A percentile compares a stretch with the other conserved stretches of the same genome.
phyloP scores from a whole-genome alignment of 2,888 invertebrate genomes.

The Gymnocheta viridis region DNA sequence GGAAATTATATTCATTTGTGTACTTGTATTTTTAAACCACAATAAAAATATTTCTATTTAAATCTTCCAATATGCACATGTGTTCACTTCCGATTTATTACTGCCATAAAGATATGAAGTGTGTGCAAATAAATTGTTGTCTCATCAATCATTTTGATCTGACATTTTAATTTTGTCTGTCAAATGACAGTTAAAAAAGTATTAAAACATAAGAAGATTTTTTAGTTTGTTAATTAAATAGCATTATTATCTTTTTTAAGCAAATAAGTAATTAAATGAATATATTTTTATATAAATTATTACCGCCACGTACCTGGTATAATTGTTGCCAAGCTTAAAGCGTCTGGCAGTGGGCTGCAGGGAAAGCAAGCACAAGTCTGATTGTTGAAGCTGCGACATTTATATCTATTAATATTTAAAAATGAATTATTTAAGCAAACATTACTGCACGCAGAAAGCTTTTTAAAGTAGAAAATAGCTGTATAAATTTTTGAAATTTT shows the following conservation, averaged over 20 bases:
- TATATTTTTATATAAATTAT: not conserved
- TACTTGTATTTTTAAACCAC: not conserved
- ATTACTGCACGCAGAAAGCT: no score
- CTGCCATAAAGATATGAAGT: not conserved
- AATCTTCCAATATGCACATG: no score
- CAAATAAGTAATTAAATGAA: not conserved
- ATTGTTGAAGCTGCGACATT: constrained; percentile 18
- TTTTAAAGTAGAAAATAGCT: no score
- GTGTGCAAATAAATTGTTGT: not conserved
- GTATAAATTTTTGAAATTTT: no score
- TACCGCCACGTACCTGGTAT: not conserved
- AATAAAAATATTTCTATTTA: no score
- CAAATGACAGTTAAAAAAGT: constrained; percentile 22
- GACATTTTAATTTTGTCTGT: constrained; percentile 49
- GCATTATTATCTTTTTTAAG: not conserved
- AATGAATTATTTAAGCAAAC: no score
- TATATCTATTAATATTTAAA: not conserved
- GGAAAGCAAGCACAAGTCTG: not conserved
- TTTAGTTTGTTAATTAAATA: not conserved
- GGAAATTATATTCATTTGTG: not conserved
- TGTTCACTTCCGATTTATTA: not conserved
- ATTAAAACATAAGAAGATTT: constrained; percentile 7
- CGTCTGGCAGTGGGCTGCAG: not conserved
- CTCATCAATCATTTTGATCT: constrained; percentile 43
- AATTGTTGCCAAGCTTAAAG: not conserved